A percentile compares a stretch with the other conserved stretches of the same genome.
These are phyloP conservation scores for Erannis defoliaria DNA, from an alignment of 2,888 invertebrate species.

Conservation along the genomic window DNA sequence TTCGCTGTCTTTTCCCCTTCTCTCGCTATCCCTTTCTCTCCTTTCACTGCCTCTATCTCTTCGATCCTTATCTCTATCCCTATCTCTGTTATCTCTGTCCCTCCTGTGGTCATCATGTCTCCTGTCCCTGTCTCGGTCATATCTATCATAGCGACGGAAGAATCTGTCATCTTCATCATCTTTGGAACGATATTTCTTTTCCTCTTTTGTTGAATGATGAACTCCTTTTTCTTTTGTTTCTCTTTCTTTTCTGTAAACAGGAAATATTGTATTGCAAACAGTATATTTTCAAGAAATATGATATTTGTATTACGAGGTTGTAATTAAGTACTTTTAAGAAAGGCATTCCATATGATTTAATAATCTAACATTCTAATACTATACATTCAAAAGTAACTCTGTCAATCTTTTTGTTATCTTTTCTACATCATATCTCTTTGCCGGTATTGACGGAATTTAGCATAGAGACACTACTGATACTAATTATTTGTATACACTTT, in stretches of 20 bases:
- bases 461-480: not conserved
- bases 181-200: conserved; percentile 72
- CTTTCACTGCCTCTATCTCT: conserved; percentile 59
- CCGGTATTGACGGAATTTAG: no score
- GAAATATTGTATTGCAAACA: not conserved
- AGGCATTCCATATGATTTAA: no score
- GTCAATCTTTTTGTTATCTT: no score
- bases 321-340: no score
- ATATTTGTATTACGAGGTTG: no score
- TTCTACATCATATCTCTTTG: no score
- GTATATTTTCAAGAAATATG: no score
- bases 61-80: conserved; percentile 53
- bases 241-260: conserved; percentile 72
- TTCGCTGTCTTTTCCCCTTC: conserved; percentile 62
- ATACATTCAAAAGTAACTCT: no score
- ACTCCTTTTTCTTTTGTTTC: conserved; percentile 90
- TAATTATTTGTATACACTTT: not conserved
- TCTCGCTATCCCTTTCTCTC: conserved; percentile 58
- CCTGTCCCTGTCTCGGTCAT: conserved; percentile 61
- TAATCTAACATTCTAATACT: no score
- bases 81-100: conserved; percentile 53
- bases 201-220: conserved; percentile 89
- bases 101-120: conserved; percentile 59
- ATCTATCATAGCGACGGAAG: conserved; percentile 68
- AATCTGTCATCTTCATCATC: conserved; percentile 73